Percentiles rank a stretch among this genome's conserved stretches.
Conservation (phyloP, 1,140 invertebrate species). For the Drosophila nebulosa region DNA sequence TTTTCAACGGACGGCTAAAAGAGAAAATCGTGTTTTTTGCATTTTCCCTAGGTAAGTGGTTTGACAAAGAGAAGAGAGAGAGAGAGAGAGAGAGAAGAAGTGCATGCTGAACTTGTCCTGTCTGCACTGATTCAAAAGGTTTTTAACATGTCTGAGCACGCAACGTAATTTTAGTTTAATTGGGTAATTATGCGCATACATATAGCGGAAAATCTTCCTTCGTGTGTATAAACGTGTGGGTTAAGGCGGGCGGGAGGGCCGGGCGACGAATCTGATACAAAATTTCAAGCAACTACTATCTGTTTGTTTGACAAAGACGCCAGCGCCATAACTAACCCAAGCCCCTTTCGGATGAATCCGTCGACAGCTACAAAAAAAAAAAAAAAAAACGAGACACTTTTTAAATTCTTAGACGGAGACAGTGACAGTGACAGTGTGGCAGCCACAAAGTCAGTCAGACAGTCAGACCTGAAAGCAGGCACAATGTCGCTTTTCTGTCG, state of each 20-base stretch:
- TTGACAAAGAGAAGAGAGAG: too few species aligned
- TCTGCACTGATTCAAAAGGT: constrained; percentile 60
- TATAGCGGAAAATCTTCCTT: constrained; percentile 43
- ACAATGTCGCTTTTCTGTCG: constrained; percentile 34
- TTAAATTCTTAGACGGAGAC: not conserved
- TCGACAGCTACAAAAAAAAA: too few species aligned
- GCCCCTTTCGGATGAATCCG: constrained; percentile 58
- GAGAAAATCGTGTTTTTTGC: constrained; percentile 59
- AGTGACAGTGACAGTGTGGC: not conserved
- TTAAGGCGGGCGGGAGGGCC: too few species aligned
- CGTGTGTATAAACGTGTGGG: not conserved
- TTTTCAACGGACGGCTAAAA: constrained; percentile 47
- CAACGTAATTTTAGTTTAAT: constrained; percentile 80
- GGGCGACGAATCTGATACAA: constrained; percentile 16
- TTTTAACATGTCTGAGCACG: constrained; percentile 81
- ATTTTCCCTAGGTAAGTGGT: constrained; percentile 11
- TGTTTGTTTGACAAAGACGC: constrained; percentile 31
- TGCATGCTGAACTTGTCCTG: constrained; percentile 11
- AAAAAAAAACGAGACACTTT: not conserved
- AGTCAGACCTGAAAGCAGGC: constrained; percentile 26
- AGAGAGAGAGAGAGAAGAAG: not conserved
- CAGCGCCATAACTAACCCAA: constrained; percentile 53
- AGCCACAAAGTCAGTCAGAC: constrained; percentile 40
- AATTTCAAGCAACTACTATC: constrained; percentile 23
- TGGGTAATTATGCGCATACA: constrained; percentile 80